Evolutionary conservation across 1,140 invertebrate genomes (phyloP).

Genomic region (Drosophila pachea): DNA sequence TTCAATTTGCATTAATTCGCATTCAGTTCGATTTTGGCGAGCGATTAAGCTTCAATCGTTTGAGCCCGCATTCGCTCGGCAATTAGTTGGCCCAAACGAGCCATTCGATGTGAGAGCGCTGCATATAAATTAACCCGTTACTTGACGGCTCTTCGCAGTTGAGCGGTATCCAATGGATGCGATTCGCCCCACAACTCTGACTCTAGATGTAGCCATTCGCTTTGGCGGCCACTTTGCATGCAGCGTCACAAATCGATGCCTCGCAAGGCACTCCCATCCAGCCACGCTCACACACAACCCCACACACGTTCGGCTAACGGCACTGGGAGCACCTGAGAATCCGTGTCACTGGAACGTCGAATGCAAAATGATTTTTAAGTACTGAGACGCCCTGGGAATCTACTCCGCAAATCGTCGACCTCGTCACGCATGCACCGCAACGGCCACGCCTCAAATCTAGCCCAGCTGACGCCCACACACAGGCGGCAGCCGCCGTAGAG

Average conservation of each 20-base stretch:
- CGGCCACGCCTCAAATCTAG: constrained; percentile 38
- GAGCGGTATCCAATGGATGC: too few relatives aligned
- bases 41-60: constrained; percentile 3
- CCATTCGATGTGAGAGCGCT: background rate
- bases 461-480: too few relatives aligned
- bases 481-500: too few relatives aligned
- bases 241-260: constrained; percentile 3
- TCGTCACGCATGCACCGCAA: constrained; percentile 32
- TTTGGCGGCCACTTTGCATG: constrained; percentile 5
- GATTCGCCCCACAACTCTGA: background rate
- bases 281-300: background rate
- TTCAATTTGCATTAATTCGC: constrained; percentile 12
- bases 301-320: background rate
- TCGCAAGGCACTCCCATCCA: background rate
- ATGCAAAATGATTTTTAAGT: constrained; percentile 47
- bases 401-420: constrained; percentile 1
- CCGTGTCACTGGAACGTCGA: constrained; percentile 51
- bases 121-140: too few relatives aligned
- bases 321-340: constrained; percentile 55
- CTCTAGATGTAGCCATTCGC: too few relatives aligned
- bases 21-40: constrained; percentile 11
- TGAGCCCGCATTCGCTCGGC: constrained; percentile 12
- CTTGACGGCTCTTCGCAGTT: too few relatives aligned
- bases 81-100: background rate
- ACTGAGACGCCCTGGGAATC: constrained; percentile 22